Evolutionary conservation across 2,113 vertebrate species (phyloP).

Genomic region (Leptobrachium ailaonicum): DNA sequence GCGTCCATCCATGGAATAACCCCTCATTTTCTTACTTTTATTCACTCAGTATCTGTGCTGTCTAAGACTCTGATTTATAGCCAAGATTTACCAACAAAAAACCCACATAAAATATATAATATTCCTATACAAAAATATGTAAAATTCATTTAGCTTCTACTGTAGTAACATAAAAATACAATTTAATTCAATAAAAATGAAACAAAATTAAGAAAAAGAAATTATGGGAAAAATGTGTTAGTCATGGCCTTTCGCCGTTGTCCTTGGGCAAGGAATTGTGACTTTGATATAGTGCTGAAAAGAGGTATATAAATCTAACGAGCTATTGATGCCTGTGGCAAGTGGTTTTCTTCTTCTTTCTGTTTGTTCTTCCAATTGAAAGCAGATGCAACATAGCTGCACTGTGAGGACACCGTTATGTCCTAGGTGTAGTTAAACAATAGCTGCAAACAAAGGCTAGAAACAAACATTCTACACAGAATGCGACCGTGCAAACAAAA

Average conservation of each 20-base stretch:
- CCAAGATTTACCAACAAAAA: too few relatives aligned
- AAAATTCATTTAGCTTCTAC: too few relatives aligned
- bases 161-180: too few relatives aligned
- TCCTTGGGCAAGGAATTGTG: conserved; percentile 37
- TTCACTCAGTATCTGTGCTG: too few relatives aligned
- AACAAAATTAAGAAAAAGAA: too few relatives aligned
- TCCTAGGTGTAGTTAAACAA: neutral
- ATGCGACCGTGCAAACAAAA: neutral
- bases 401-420: neutral
- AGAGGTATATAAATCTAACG: conserved; percentile 31
- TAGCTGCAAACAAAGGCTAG: neutral
- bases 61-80: too few relatives aligned
- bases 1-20: too few relatives aligned
- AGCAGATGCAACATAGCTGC: conserved; percentile 14
- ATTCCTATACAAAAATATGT: too few relatives aligned
- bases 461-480: neutral
- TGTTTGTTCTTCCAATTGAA: conserved; percentile 20
- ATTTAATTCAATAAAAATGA: too few relatives aligned
- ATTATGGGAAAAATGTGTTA: neutral
- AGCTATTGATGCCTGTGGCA: conserved; percentile 30
- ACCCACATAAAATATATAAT: too few relatives aligned
- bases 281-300: conserved; percentile 29
- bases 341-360: conserved; percentile 20
- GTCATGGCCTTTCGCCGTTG: conserved; percentile 18
- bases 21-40: too few relatives aligned